Conservation (phyloP, 1,140 invertebrate species). For the Drosophila funebris region DNA sequence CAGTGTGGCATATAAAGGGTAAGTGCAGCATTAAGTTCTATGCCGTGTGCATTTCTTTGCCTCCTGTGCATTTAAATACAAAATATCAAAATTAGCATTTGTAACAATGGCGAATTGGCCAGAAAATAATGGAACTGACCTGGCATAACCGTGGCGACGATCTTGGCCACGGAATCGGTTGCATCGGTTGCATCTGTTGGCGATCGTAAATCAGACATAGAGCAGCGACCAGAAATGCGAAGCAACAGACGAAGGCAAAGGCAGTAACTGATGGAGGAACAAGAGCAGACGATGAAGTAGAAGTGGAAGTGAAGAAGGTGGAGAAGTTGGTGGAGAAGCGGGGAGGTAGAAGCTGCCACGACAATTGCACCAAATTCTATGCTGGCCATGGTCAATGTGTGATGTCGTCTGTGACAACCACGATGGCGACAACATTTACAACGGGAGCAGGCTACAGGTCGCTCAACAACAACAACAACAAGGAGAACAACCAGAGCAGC, state of each 20-base stretch:
- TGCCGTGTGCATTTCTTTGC: constrained; percentile 20
- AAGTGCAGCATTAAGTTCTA: constrained; percentile 13
- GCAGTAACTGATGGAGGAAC: too few species aligned
- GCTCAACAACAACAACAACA: constrained; percentile 28
- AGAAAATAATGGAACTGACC: constrained; percentile 79
- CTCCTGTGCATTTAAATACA: constrained; percentile 74
- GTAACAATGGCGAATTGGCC: constrained; percentile 81
- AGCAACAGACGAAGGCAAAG: too few species aligned
- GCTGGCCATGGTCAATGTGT: constrained; percentile 63
- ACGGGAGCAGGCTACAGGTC: constrained; percentile 75
- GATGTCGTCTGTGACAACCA: constrained; percentile 68
- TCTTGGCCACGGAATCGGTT: constrained; percentile 61
- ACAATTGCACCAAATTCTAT: constrained; percentile 63
- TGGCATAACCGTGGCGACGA: constrained; percentile 62
- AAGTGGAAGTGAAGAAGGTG: background rate
- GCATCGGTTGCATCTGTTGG: constrained; percentile 9
- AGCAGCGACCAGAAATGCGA: background rate
- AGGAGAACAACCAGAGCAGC: constrained; percentile 20
- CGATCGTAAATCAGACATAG: constrained; percentile 66
- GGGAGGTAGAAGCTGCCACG: constrained; percentile 26
- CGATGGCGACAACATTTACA: constrained; percentile 70
- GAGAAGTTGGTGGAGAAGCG: background rate
- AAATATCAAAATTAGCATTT: constrained; percentile 82
- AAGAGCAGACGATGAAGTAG: too few species aligned
- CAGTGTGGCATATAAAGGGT: background rate